phyloP scores from a whole-genome alignment of 2,888 invertebrate genomes.

The Cabera pusaria region DNA sequence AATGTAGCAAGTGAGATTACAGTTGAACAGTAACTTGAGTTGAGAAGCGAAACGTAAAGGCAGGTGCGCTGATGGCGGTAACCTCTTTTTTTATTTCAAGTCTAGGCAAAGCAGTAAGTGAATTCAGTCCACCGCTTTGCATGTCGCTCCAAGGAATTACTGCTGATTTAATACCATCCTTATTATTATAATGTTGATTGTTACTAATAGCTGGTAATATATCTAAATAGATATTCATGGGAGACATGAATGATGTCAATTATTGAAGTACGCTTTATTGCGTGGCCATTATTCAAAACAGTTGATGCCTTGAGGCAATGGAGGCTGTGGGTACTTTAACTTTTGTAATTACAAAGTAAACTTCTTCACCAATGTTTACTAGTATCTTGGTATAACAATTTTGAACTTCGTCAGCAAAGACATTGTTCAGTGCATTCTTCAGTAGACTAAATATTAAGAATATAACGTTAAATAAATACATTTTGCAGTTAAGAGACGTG shows the following conservation, averaged over 20 bases:
- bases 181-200: conserved; percentile 38
- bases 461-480: no score
- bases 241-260: conserved; percentile 19
- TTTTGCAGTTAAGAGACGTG: no score
- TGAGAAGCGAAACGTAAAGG: conserved; percentile 37
- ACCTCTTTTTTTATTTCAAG: conserved; percentile 26
- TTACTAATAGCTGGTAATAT: conserved; percentile 34
- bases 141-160: conserved; percentile 34
- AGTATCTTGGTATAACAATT: no score
- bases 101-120: conserved; percentile 40
- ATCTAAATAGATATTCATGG: conserved; percentile 32
- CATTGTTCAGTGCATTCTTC: no score
- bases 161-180: conserved; percentile 36
- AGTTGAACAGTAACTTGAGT: conserved; percentile 39
- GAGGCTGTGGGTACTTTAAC: background rate
- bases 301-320: no score
- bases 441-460: no score
- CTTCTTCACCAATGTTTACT: no score
- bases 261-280: conserved; percentile 13
- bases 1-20: conserved; percentile 56
- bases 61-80: conserved; percentile 37
- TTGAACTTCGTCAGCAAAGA: no score
- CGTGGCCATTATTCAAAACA: conserved; percentile 10
- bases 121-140: conserved; percentile 31
- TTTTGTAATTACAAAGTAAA: no score